Conservation (phyloP, 1,140 invertebrate genomes). For the Psix sp. region DNA sequence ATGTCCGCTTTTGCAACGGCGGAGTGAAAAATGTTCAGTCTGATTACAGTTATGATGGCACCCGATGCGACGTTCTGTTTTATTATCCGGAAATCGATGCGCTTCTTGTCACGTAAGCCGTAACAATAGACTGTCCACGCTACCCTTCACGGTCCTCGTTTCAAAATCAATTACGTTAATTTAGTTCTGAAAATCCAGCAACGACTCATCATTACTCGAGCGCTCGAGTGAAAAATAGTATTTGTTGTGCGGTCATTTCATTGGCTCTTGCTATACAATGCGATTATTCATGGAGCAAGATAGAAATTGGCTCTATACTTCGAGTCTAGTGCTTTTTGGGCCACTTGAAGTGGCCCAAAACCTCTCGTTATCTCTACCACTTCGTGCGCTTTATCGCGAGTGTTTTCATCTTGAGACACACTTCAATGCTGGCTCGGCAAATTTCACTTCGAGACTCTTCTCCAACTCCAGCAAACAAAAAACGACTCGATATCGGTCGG, state of each 20-base stretch:
- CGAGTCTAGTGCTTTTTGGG: too few species aligned
- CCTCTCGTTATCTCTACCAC: constrained; percentile 3
- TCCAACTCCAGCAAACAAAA: constrained; percentile 1
- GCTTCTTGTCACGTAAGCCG: constrained; percentile 25
- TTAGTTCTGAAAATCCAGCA: too few species aligned
- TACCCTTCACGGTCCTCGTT: neutral
- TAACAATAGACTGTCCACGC: constrained; percentile 21
- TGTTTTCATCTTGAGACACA: constrained; percentile 30
- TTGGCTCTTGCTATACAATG: constrained; percentile 17
- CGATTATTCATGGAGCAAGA: constrained; percentile 4
- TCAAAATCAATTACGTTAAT: too few species aligned
- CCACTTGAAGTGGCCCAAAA: constrained; percentile 16
- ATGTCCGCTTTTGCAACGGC: constrained; percentile 38
- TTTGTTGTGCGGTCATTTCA: constrained; percentile 19
- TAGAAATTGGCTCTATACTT: constrained; percentile 12
- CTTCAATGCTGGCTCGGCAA: constrained; percentile 16
- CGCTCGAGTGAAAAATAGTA: constrained; percentile 1
- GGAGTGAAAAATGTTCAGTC: constrained; percentile 41
- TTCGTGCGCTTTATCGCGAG: constrained; percentile 14
- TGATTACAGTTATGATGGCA: constrained; percentile 41
- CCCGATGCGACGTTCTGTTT: constrained; percentile 13
- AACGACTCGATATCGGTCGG: too few species aligned
- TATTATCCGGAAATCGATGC: constrained; percentile 44
- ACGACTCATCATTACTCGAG: too few species aligned
- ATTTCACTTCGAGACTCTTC: constrained; percentile 3